Percentiles rank a stretch among this genome's conserved stretches.
Evolutionary conservation across 1,140 invertebrate species (phyloP).

Genomic region (Episyrphus balteatus): DNA sequence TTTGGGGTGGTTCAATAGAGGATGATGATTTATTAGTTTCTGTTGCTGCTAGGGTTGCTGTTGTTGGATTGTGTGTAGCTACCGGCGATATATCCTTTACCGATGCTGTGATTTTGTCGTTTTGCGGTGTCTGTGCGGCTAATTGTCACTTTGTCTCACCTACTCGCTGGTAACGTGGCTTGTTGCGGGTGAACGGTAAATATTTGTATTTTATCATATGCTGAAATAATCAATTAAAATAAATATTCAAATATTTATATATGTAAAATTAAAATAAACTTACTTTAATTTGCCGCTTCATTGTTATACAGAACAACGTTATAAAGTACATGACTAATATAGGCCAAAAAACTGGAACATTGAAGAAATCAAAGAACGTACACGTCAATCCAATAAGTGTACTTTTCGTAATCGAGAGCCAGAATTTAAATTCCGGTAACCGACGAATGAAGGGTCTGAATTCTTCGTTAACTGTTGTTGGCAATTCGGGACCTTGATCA

Average conservation of each 20-base stretch:
- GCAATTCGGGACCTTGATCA: slow-evolving; percentile 84
- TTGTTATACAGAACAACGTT: slow-evolving; percentile 94
- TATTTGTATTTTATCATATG: slow-evolving; percentile 99
- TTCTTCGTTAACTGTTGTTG: slow-evolving; percentile 91
- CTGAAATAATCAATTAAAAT: slow-evolving; percentile 50
- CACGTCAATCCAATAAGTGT: slow-evolving; percentile 84
- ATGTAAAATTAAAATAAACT: slow-evolving; percentile 16
- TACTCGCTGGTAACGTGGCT: slow-evolving; percentile 79
- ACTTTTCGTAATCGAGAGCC: slow-evolving; percentile 94
- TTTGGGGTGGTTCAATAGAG: no score
- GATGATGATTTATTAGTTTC: no score
- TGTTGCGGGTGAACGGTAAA: slow-evolving; percentile 95
- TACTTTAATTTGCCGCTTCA: slow-evolving; percentile 99
- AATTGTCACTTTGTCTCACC: slow-evolving; percentile 42
- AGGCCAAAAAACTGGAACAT: slow-evolving; percentile 99
- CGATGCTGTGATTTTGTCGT: background rate
- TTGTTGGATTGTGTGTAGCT: no score
- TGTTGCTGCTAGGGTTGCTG: no score
- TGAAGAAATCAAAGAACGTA: slow-evolving; percentile 96
- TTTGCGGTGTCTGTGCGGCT: slow-evolving; percentile 36
- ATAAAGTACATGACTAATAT: slow-evolving; percentile 99
- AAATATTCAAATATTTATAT: slow-evolving; percentile 5
- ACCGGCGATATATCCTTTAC: no score
- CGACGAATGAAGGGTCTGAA: slow-evolving; percentile 97
- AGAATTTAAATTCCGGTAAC: slow-evolving; percentile 99